Evolutionary conservation across 2,888 invertebrate genomes (phyloP).

Genomic region (Acronicta leporina): DNA sequence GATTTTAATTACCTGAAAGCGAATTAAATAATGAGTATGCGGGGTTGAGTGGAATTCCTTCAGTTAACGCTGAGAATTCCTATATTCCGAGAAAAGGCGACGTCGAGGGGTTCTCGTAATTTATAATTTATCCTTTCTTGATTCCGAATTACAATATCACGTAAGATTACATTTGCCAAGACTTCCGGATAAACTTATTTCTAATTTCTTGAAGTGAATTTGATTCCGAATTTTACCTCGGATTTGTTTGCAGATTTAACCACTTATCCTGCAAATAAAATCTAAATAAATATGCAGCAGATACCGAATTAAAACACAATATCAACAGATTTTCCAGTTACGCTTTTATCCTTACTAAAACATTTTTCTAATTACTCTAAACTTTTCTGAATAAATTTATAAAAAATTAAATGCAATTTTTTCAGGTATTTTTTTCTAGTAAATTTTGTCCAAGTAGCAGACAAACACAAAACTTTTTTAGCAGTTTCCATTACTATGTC

Average conservation of each 20-base stretch:
- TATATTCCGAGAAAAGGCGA: constrained; percentile 33
- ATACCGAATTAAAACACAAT: too few species aligned
- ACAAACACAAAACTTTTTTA: constrained; percentile 15
- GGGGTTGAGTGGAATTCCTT: constrained; percentile 61
- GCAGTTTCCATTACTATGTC: constrained; percentile 29
- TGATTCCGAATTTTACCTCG: background rate
- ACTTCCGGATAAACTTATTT: constrained; percentile 29
- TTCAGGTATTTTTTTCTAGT: too few species aligned
- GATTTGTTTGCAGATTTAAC: too few species aligned
- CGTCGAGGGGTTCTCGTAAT: constrained; percentile 51
- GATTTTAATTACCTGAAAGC: constrained; percentile 88
- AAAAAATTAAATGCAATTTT: too few species aligned
- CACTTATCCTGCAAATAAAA: too few species aligned
- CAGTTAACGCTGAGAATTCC: constrained; percentile 57
- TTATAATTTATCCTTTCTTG: constrained; percentile 62
- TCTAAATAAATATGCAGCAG: too few species aligned
- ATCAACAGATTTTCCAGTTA: too few species aligned
- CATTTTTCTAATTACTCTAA: too few species aligned
- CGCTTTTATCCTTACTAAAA: too few species aligned
- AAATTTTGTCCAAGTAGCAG: too few species aligned
- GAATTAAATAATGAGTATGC: constrained; percentile 82
- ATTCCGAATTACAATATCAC: constrained; percentile 58
- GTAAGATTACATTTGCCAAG: constrained; percentile 48
- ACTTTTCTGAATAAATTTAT: too few species aligned
- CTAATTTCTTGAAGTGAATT: background rate